Conservation (phyloP, 2,113 vertebrate species). For the Colaptes auratus region DNA sequence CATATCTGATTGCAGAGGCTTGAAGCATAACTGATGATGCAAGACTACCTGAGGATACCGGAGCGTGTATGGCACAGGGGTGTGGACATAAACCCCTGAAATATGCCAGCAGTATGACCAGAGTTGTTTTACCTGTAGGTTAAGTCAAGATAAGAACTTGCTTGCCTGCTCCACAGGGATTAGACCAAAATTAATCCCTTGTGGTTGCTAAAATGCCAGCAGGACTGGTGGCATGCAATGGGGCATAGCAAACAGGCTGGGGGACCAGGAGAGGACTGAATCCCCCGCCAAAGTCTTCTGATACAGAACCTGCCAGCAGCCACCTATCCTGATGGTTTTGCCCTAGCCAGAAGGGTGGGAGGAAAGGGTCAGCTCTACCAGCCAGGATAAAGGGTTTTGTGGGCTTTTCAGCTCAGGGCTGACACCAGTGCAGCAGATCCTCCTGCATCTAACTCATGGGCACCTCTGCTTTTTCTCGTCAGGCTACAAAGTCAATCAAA, state of each 20-base stretch:
- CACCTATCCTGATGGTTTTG: fast-evolving
- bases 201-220: not conserved
- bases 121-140: conserved; percentile 40
- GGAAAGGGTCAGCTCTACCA: not conserved
- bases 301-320: not conserved
- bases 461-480: not conserved
- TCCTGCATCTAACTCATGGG: not conserved
- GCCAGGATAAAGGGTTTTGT: not conserved
- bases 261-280: fast-evolving
- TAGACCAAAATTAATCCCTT: not conserved
- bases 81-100: conserved; percentile 46
- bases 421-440: not conserved
- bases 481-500: not conserved
- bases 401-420: not conserved
- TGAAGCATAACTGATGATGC: not conserved
- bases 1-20: not conserved
- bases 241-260: not conserved
- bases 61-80: not conserved
- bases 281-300: fast-evolving
- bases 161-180: not conserved
- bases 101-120: not conserved
- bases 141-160: conserved; percentile 21
- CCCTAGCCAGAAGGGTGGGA: not conserved
- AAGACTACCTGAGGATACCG: conserved; percentile 9
- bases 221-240: not conserved